phyloP scores from a whole-genome alignment of 2,797 vertebrate genomes.

The Chrysocyon brachyurus region DNA sequence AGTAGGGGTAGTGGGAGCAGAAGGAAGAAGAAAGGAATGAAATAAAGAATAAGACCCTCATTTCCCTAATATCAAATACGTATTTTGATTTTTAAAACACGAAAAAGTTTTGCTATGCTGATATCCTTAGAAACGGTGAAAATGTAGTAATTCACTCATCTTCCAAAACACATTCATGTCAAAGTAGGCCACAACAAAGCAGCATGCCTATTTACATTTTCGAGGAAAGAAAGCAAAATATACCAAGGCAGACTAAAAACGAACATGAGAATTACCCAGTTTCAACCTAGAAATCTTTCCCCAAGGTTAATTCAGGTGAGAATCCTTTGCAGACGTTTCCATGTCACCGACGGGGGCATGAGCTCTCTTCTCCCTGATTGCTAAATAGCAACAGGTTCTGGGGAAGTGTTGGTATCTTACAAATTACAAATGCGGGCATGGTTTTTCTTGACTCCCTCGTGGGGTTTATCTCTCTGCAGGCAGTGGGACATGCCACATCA shows the following conservation, averaged over 20 bases:
- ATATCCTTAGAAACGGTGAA: neutral
- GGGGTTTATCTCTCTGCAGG: neutral
- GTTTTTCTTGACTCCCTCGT: neutral
- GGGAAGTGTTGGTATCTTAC: neutral
- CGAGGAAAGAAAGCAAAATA: constrained; percentile 34
- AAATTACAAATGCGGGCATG: neutral
- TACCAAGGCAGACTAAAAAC: constrained; percentile 1
- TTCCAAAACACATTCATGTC: constrained; percentile 5
- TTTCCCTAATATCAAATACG: neutral
- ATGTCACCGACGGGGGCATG: neutral
- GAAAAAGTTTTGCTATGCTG: neutral
- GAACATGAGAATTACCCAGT: neutral
- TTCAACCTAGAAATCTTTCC: neutral
- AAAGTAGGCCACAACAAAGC: neutral
- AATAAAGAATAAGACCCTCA: neutral
- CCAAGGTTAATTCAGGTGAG: neutral
- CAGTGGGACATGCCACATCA: neutral
- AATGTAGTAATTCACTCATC: neutral
- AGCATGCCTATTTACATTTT: neutral
- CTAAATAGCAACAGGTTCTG: neutral
- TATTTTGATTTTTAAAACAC: constrained; percentile 37
- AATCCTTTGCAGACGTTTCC: neutral
- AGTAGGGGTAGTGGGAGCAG: neutral
- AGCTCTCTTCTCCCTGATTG: neutral
- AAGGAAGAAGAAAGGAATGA: neutral